Conservation (phyloP, 2,888 invertebrate species). For the Mesoligia furuncula region DNA sequence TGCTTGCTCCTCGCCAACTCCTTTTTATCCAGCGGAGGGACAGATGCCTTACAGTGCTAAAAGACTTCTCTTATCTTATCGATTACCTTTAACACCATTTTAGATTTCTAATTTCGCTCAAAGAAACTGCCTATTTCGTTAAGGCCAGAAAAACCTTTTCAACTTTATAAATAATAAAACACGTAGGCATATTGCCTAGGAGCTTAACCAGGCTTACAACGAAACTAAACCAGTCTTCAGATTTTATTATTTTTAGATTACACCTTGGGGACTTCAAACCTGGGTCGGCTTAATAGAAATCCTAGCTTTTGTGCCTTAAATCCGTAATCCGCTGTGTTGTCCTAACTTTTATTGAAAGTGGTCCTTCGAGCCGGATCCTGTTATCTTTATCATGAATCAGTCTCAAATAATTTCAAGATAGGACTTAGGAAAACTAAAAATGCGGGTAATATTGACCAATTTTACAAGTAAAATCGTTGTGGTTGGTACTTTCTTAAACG, state of each 20-base stretch:
- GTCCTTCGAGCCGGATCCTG: conserved; percentile 23
- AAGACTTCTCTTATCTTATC: neutral
- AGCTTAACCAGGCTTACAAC: conserved; percentile 19
- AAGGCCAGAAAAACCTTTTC: conserved; percentile 9
- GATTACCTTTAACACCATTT: neutral
- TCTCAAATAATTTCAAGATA: neutral
- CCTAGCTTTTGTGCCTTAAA: neutral
- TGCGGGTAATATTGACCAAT: neutral
- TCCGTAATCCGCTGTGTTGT: conserved; percentile 19
- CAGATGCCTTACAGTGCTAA: neutral
- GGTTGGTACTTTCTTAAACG: conserved; percentile 91
- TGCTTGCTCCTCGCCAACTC: neutral
- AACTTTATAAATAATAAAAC: conserved; percentile 33
- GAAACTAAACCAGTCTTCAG: conserved; percentile 7
- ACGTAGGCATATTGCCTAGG: neutral
- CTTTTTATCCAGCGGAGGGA: neutral
- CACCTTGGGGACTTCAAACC: conserved; percentile 11
- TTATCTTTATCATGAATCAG: neutral
- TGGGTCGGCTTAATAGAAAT: conserved; percentile 10
- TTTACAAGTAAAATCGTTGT: neutral
- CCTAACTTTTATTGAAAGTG: conserved; percentile 27
- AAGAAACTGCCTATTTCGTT: neutral
- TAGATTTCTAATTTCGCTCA: neutral
- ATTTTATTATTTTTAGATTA: conserved; percentile 45
- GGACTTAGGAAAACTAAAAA: neutral